phyloP scores from a whole-genome alignment of 1,140 invertebrate genomes.

The Tribolium castaneum region DNA sequence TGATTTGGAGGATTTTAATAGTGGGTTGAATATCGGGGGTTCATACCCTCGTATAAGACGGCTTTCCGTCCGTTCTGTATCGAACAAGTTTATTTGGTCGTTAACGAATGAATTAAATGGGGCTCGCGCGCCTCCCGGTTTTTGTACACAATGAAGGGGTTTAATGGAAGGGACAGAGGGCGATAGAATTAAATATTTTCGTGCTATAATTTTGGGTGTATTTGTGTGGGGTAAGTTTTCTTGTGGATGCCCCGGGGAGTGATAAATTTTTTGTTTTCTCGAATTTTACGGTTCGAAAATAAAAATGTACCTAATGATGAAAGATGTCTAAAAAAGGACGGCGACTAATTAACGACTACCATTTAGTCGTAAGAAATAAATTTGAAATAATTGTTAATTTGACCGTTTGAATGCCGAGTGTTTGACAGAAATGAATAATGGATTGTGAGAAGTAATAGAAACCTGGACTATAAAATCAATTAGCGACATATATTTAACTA shows the following conservation, averaged over 20 bases:
- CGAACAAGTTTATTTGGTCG: conserved; percentile 25
- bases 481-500: conserved; percentile 22
- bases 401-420: conserved; percentile 6
- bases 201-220: not conserved
- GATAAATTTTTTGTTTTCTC: conserved; percentile 25
- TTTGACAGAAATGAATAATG: conserved; percentile 14
- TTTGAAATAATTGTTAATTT: conserved; percentile 19
- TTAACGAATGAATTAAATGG: conserved; percentile 29
- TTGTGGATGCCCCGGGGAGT: conserved; percentile 12
- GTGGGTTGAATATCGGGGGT: not conserved
- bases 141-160: not conserved
- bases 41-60: not conserved
- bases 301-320: conserved; percentile 16
- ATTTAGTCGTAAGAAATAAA: conserved; percentile 10
- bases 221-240: conserved; percentile 23
- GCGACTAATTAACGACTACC: conserved; percentile 7
- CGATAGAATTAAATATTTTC: conserved; percentile 18
- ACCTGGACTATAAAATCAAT: conserved; percentile 22
- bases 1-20: not conserved
- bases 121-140: not conserved
- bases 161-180: not conserved
- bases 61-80: conserved; percentile 7
- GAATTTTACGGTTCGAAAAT: conserved; percentile 20
- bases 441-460: not conserved
- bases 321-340: conserved; percentile 4